Evolutionary conservation across 1,140 invertebrate genomes (phyloP).

Genomic region (Brachionus plicatilis): DNA sequence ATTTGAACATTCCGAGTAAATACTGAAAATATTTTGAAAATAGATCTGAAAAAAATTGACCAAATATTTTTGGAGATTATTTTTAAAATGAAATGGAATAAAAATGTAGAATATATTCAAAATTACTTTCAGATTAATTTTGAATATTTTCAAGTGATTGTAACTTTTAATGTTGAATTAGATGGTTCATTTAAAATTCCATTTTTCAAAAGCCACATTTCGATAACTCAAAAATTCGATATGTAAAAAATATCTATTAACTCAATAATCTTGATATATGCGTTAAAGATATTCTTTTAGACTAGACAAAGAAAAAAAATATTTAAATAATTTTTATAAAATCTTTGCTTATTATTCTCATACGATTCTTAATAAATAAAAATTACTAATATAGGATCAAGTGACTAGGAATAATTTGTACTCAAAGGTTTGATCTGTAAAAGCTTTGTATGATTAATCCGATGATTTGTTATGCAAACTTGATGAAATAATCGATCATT

Average conservation of each 20-base stretch:
- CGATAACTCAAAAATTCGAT: neutral
- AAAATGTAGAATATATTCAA: neutral
- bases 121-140: neutral
- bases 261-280: neutral
- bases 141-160: neutral
- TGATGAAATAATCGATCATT: conserved; percentile 17
- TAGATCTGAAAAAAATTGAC: neutral
- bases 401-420: neutral
- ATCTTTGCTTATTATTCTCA: neutral
- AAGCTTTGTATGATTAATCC: neutral
- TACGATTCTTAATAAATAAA: neutral
- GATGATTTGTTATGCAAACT: neutral
- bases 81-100: neutral
- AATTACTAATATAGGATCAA: neutral
- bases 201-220: neutral
- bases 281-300: neutral
- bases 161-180: neutral
- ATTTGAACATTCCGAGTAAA: neutral
- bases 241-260: neutral
- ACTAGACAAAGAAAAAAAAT: neutral
- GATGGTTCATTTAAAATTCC: neutral
- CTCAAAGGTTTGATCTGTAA: neutral
- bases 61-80: neutral
- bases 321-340: neutral
- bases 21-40: neutral